Evolutionary conservation across 2,888 invertebrate species (phyloP), one percentile per base, ranked within the genome.

Genomic region (Limnephilus auricula): DNA sequence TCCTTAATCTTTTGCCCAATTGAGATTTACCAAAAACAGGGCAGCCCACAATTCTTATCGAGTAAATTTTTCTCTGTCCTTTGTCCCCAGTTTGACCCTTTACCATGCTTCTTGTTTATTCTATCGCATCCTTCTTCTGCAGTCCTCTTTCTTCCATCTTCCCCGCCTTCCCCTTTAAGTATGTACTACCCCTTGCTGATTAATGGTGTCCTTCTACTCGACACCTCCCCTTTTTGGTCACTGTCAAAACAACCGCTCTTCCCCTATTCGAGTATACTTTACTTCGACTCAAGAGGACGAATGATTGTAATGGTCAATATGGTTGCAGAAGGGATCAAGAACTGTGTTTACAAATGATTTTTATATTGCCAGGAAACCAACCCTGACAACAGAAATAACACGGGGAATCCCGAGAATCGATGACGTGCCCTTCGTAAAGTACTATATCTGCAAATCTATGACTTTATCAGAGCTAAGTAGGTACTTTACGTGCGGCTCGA

Each of bases 161-260:
- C n/a, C 37, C 45, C 32, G 85, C 85, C 45, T 30, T 85, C 45
- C 45, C 85, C 85, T 85, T 85, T 85, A 40, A 85, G 85, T 25
- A 82, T 32, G 45, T 85, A 37, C 85, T 34, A 65, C 25, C 65
- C n/a, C 25, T n/a, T 85, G 13, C 85, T 85, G 85, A 85, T 85
- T 85, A 85, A 85, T 85, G 45, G 85, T 40, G 34, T 32, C 85
- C 85, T 30, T 40, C 85, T 37, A 40, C 25, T 30, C 30, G n/a
- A 85, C 85, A 85, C 85, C 85, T 85, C 85, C 85, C 85, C 85
- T 37, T 85, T 85, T 85, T 85, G 85, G 85, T 85, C 85, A 85
- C 30, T 85, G 85, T 85, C 85, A 85, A 82, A 37, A 85, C 85
- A 34, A 85, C 85, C 85, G 25, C 85, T 37, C 85, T 34, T n/a